These are phyloP conservation scores for Hyaena hyaena DNA, from an alignment of 2,113 vertebrate genomes.

Conservation along the genomic window DNA sequence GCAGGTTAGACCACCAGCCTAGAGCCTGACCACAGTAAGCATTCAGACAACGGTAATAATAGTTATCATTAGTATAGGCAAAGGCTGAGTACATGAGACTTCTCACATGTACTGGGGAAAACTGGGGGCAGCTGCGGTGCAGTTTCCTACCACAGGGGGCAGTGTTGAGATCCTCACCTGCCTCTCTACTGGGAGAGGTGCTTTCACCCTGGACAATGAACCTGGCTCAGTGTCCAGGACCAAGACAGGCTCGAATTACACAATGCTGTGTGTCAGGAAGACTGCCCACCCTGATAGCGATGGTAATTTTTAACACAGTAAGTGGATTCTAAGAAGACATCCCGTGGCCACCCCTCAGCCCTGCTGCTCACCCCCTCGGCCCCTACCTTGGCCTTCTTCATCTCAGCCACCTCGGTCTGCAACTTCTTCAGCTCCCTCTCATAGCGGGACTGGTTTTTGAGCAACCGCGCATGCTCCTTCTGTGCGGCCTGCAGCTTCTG, in stretches of 20 bases:
- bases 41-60: accelerated
- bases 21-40: background rate
- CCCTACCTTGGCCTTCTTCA: conserved; percentile 98
- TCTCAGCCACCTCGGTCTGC: conserved; percentile 94
- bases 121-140: background rate
- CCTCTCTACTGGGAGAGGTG: background rate
- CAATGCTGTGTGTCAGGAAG: no score
- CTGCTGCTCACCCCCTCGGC: accelerated
- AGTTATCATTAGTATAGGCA: background rate
- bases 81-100: accelerated
- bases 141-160: background rate
- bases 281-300: accelerated
- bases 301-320: accelerated
- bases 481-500: conserved; percentile 96
- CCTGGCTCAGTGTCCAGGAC: background rate
- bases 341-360: accelerated
- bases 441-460: conserved; percentile 97
- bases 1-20: background rate
- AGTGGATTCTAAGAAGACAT: no score
- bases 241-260: background rate
- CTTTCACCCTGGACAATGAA: background rate
- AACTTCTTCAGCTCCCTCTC: conserved; percentile 97
- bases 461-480: conserved; percentile 95
- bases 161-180: background rate
- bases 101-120: accelerated